Evolutionary conservation across 1,140 invertebrate genomes (phyloP).

Genomic region (Artemia franciscana): DNA sequence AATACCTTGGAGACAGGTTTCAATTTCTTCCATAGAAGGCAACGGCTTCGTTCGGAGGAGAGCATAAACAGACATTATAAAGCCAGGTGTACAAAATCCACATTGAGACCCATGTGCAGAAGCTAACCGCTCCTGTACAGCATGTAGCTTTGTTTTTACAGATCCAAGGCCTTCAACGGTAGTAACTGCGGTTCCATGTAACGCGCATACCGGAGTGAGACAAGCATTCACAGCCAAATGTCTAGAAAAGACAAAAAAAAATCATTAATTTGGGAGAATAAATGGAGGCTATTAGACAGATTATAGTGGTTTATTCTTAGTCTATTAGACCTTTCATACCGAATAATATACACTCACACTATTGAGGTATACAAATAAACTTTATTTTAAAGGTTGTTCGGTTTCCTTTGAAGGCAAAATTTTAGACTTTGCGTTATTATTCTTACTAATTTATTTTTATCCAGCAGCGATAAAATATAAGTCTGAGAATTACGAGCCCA

Average conservation of each 20-base stretch:
- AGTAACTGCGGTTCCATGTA: constrained; percentile 62
- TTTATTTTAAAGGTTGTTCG: no score
- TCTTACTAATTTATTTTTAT: no score
- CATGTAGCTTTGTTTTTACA: constrained; percentile 39
- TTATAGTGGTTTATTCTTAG: constrained; percentile 7
- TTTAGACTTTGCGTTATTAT: no score
- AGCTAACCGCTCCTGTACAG: constrained; percentile 61
- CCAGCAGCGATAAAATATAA: no score
- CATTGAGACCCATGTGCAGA: constrained; percentile 73
- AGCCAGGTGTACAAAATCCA: constrained; percentile 73
- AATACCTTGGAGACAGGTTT: constrained; percentile 50
- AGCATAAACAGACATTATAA: constrained; percentile 85
- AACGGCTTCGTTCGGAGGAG: constrained; percentile 37
- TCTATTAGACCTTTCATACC: not conserved
- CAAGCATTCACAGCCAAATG: constrained; percentile 76
- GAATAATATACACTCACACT: not conserved
- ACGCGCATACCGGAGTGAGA: constrained; percentile 49
- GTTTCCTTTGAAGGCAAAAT: no score
- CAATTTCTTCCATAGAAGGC: constrained; percentile 39
- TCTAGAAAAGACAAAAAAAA: constrained; percentile 23
- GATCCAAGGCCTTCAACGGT: constrained; percentile 50
- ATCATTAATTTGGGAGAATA: not conserved
- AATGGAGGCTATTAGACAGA: constrained; percentile 11
- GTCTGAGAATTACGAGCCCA: no score
- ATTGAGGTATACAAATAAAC: no score